Conservation (phyloP, 1,140 invertebrate genomes). For the Uloborus diversus region DNA sequence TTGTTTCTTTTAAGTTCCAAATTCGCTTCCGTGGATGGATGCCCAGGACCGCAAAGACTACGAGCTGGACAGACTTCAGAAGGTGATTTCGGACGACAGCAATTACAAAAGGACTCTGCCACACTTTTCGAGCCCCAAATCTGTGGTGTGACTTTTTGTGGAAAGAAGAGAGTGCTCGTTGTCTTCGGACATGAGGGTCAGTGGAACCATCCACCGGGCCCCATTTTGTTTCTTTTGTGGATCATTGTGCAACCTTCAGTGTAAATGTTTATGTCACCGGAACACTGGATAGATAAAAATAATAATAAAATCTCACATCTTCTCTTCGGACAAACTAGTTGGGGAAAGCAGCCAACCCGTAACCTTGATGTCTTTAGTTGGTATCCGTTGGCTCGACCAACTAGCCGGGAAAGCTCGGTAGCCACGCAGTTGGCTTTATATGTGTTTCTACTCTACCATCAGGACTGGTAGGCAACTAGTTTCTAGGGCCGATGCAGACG, state of each 20-base stretch:
- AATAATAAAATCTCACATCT: too few species aligned
- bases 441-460: too few species aligned
- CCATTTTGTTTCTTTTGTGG: slow-evolving; percentile 67
- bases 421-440: too few species aligned
- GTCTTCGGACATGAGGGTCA: neutral
- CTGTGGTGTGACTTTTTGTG: slow-evolving; percentile 52
- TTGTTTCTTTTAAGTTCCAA: neutral
- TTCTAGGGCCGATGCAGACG: too few species aligned
- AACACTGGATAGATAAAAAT: too few species aligned
- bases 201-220: neutral
- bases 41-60: neutral
- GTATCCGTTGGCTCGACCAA: too few species aligned
- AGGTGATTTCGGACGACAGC: neutral
- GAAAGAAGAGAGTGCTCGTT: neutral
- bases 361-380: too few species aligned
- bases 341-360: neutral
- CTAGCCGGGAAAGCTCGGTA: too few species aligned
- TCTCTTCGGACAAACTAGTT: too few species aligned
- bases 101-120: slow-evolving; percentile 47
- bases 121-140: slow-evolving; percentile 43
- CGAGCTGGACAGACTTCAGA: too few species aligned
- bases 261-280: too few species aligned
- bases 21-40: neutral
- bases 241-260: slow-evolving; percentile 65
- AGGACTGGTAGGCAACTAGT: too few species aligned